Evolutionary conservation across 2,797 vertebrate species (phyloP).

Genomic region (Masticophis lateralis): DNA sequence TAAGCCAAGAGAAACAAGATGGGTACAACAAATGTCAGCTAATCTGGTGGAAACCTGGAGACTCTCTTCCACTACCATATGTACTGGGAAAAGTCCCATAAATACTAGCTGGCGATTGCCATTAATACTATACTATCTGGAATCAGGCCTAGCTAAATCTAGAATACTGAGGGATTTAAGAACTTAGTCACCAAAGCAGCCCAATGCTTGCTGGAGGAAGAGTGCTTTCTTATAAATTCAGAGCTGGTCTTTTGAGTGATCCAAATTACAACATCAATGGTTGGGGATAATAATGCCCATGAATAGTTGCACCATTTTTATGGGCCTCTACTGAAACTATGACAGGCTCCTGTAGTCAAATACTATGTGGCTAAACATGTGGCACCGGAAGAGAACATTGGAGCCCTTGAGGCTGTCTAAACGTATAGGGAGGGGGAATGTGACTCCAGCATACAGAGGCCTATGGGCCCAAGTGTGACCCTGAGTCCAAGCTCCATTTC

Average conservation of each 20-base stretch:
- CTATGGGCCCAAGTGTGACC: constrained; percentile 68
- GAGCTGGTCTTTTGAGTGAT: not conserved
- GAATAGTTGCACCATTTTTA: not conserved
- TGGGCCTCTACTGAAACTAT: not conserved
- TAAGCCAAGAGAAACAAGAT: constrained; percentile 24
- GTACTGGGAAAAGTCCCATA: constrained; percentile 33
- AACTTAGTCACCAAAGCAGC: constrained; percentile 49
- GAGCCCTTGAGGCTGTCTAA: constrained; percentile 69
- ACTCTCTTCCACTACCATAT: constrained; percentile 30
- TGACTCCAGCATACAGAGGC: constrained; percentile 70
- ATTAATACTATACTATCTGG: not conserved
- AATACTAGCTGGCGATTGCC: not conserved
- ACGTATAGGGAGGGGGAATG: constrained; percentile 46
- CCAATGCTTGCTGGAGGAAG: constrained; percentile 43
- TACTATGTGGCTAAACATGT: constrained; percentile 57
- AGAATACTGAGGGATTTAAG: not conserved
- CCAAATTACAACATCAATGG: not conserved
- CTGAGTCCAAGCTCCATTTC: constrained; percentile 80
- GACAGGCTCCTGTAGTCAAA: fast-evolving
- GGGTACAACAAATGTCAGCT: not conserved
- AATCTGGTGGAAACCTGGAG: not conserved
- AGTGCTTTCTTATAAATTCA: not conserved
- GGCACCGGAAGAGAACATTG: constrained; percentile 71
- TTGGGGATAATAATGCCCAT: not conserved
- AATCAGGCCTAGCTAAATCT: not conserved